Percentiles rank a stretch among this genome's conserved stretches.
Conservation (phyloP, 2,113 vertebrate genomes). For the Sylvietta virens region DNA sequence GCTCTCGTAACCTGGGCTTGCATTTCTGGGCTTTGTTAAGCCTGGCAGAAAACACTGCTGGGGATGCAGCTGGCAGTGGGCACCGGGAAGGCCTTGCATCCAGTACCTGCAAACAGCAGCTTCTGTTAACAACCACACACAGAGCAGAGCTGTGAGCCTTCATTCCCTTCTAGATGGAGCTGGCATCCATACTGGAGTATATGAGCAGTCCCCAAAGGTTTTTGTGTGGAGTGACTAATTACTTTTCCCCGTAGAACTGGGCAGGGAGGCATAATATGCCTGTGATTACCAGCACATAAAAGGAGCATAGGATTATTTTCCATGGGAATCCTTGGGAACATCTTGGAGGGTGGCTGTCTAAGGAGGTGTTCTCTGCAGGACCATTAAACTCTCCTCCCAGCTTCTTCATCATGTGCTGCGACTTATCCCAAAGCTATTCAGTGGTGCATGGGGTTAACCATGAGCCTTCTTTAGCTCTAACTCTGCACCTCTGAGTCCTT, state of each 20-base stretch:
- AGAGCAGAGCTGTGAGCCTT: neutral
- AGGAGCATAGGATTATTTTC: neutral
- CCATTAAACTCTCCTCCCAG: neutral
- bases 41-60: neutral
- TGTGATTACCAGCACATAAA: slow-evolving; percentile 21
- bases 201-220: neutral
- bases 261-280: neutral
- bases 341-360: neutral
- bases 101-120: neutral
- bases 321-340: neutral
- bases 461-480: neutral
- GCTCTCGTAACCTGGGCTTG: neutral
- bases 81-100: neutral
- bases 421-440: neutral
- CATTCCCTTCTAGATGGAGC: neutral
- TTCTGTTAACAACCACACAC: neutral
- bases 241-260: slow-evolving; percentile 12
- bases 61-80: neutral
- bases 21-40: neutral
- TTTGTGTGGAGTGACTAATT: neutral
- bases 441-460: neutral
- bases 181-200: neutral
- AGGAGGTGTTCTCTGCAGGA: neutral
- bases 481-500: neutral
- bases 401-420: neutral